Percentiles rank a stretch among this genome's conserved stretches.
phyloP scores from a whole-genome alignment of 2,113 vertebrate genomes.

The Pangasianodon gigas region DNA sequence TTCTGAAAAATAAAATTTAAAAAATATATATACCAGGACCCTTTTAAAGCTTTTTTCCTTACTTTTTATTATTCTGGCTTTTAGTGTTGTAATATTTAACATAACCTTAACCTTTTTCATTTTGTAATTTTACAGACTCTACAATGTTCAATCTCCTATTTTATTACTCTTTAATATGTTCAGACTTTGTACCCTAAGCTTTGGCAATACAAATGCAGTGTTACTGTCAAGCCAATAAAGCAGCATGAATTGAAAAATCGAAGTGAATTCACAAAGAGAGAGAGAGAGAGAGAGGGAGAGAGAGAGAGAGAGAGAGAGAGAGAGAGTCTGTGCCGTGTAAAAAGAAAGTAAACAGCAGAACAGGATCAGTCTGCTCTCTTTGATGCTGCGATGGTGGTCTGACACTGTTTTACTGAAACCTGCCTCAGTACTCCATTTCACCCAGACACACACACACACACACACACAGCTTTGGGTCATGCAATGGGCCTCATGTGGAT shows the following conservation, averaged over 20 bases:
- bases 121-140: neutral
- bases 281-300: neutral
- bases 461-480: too few species aligned
- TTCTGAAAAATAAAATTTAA: too few species aligned
- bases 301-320: neutral
- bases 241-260: neutral
- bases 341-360: neutral
- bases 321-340: constrained; percentile 7
- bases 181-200: neutral
- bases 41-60: neutral
- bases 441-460: neutral
- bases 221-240: constrained; percentile 6
- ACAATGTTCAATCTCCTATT: neutral
- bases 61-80: neutral
- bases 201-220: neutral
- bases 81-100: neutral
- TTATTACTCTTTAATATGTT: neutral
- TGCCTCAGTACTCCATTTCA: neutral
- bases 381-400: constrained; percentile 39
- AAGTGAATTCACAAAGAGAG: neutral
- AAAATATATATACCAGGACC: neutral
- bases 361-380: constrained; percentile 16
- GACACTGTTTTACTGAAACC: constrained; percentile 9
- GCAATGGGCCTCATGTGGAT: constrained; percentile 39
- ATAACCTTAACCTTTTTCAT: neutral